These are phyloP conservation scores for Lepidocyrtinus sp. DNA, from an alignment of 2,888 invertebrate genomes.

Conservation along the genomic window DNA sequence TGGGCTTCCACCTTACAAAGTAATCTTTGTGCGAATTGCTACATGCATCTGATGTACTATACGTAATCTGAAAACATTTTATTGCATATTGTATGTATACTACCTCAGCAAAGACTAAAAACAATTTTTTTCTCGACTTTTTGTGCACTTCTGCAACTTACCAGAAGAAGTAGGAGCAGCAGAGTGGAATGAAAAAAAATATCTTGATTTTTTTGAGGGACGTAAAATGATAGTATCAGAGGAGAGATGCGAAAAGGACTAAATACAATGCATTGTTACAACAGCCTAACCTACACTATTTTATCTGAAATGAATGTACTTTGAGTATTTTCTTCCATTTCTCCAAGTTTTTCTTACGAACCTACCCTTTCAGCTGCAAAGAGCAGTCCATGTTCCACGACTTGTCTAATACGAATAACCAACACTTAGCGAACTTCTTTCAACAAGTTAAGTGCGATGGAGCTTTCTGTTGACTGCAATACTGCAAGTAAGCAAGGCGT, in stretches of 20 bases:
- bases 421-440: background rate
- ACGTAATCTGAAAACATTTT: background rate
- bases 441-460: constrained; percentile 27
- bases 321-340: constrained; percentile 1
- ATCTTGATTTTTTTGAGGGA: constrained; percentile 16
- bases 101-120: background rate
- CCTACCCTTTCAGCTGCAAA: constrained; percentile 37
- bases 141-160: constrained; percentile 15
- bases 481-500: constrained; percentile 13
- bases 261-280: constrained; percentile 1
- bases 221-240: constrained; percentile 16
- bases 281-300: constrained; percentile 11
- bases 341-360: background rate
- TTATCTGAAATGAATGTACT: constrained; percentile 16
- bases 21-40: constrained; percentile 2
- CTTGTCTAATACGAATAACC: constrained; percentile 8
- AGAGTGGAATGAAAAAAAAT: constrained; percentile 6
- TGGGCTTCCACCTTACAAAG: background rate
- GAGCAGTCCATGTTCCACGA: constrained; percentile 38
- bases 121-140: constrained; percentile 2
- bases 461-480: constrained; percentile 31
- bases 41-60: constrained; percentile 9
- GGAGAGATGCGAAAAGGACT: constrained; percentile 26
- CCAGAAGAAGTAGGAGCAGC: constrained; percentile 8
- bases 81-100: constrained; percentile 10